Evolutionary conservation across 2,888 invertebrate species (phyloP).

Genomic region (Leptinotarsa rubiginosa): DNA sequence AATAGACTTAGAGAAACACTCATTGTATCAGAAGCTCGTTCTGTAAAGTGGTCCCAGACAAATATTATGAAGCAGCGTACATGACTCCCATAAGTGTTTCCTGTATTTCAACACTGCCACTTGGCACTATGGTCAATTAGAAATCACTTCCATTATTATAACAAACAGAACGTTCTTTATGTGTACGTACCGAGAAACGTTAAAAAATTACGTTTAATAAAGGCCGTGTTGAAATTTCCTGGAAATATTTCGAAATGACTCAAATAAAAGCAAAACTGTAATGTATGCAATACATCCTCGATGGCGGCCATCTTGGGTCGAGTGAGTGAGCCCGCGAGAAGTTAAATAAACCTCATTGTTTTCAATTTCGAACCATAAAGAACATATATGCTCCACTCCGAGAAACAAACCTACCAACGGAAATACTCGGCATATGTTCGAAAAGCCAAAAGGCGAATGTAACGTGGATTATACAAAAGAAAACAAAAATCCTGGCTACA

Average conservation of each 20-base stretch:
- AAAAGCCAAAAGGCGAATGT: slow-evolving; percentile 25
- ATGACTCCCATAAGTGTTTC: slow-evolving; percentile 16
- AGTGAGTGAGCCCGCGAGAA: slow-evolving; percentile 13
- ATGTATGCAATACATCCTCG: slow-evolving; percentile 15
- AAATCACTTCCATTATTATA: slow-evolving; percentile 16
- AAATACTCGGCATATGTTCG: slow-evolving; percentile 28
- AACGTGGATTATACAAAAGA: slow-evolving; percentile 23
- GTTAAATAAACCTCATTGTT: slow-evolving; percentile 20
- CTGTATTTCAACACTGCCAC: slow-evolving; percentile 16
- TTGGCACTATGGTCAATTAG: slow-evolving; percentile 8
- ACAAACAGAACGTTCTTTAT: neutral
- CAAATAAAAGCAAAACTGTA: slow-evolving; percentile 12
- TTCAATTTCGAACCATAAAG: slow-evolving; percentile 20
- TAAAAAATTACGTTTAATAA: slow-evolving; percentile 2
- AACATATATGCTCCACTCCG: slow-evolving; percentile 3
- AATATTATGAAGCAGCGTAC: neutral
- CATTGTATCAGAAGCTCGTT: too few species aligned
- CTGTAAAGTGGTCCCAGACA: slow-evolving; percentile 1
- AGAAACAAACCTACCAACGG: slow-evolving; percentile 19
- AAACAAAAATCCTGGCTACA: slow-evolving; percentile 26
- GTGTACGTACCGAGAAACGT: slow-evolving; percentile 7
- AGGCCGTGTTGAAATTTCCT: slow-evolving; percentile 12
- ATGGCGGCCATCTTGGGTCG: slow-evolving; percentile 12
- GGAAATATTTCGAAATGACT: slow-evolving; percentile 11
- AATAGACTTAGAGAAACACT: too few species aligned